A percentile compares a stretch with the other conserved stretches of the same genome.
Evolutionary conservation across 2,888 invertebrate genomes (phyloP).

Genomic region (Scaptomyza tumidula): DNA sequence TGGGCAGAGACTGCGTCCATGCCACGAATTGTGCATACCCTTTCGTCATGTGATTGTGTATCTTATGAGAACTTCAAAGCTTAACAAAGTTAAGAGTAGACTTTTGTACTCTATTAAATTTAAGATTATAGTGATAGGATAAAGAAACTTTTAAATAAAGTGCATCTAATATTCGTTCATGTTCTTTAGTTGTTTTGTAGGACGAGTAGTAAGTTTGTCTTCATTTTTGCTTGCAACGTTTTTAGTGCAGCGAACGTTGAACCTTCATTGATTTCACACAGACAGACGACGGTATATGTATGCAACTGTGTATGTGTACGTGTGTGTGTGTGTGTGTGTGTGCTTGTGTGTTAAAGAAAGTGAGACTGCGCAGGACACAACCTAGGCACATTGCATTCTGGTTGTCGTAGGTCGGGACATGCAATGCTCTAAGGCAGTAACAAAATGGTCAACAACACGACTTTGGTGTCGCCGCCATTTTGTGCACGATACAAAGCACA

Average conservation of each 20-base stretch:
- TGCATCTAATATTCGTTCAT: neutral
- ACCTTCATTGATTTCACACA: conserved; percentile 68
- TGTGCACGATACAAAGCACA: conserved; percentile 31
- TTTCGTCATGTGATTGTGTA: neutral
- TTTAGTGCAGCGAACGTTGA: conserved; percentile 61
- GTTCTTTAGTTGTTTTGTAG: neutral
- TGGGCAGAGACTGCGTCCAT: neutral
- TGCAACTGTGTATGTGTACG: conserved; percentile 9
- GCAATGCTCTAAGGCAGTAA: conserved; percentile 39
- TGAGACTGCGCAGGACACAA: conserved; percentile 75
- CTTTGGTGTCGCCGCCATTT: conserved; percentile 50
- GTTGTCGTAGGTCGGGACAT: conserved; percentile 71
- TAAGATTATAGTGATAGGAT: neutral
- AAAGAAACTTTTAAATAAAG: neutral
- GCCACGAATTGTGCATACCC: conserved; percentile 8
- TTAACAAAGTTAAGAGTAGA: neutral
- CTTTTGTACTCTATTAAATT: neutral
- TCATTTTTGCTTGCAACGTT: conserved; percentile 34
- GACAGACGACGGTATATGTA: conserved; percentile 13
- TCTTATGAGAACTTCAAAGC: neutral
- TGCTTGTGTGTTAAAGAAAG: conserved; percentile 29
- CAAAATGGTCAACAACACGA: conserved; percentile 63
- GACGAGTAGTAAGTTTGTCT: conserved; percentile 18
- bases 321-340: conserved; percentile 11
- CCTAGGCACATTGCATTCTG: conserved; percentile 53